Evolutionary conservation across 2,113 vertebrate species (phyloP), one percentile per base, ranked within the genome.

Genomic region (Leptodactylus fuscus): DNA sequence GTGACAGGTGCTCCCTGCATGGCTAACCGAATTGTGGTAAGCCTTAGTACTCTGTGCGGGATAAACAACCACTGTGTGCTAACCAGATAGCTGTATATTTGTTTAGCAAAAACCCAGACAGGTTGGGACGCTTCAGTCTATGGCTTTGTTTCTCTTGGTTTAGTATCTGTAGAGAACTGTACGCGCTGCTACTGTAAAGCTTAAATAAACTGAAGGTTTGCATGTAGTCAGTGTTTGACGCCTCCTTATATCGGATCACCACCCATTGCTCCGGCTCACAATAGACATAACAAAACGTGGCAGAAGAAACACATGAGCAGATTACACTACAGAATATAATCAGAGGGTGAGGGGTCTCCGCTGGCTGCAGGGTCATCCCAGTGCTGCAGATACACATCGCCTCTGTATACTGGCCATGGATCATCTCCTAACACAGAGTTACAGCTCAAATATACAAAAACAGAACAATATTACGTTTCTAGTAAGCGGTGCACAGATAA

Each of bases 151-250:
- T 46, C 41, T 41, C 7, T 73, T 73, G 20, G 70, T 73, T 15
- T 46, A 73, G 41, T 44, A 73, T 24, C 70, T 73, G 70, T 24
- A 46, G 38, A 41, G 46, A n/a, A 27, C 70, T 24, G 34, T 73
- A n/a, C 46, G 15, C 3, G 70, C 11, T n/a, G 22, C 70, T 46
- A 73, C 70, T 73, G 70, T 73, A 73, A 46, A 27, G 10, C 70
- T 73, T 73, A 73, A 73, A 73, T 46, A 73, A 46, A 73, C 70
- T 24, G 22, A 73, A 73, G 10, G n/a, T 49, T 49, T 49, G 71
- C 49, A 75, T 75, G 41, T 13, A 74, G 41, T 15, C 12, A 74
- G 41, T 48, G 71, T 49, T 75, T 48, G 41, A 75, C 41, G 44
- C 41, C 71, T 75, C 24, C 41, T 49, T 75, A 29, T 27, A 29